Evolutionary conservation across 2,888 invertebrate species (phyloP).

Genomic region (Euplexia lucipara): DNA sequence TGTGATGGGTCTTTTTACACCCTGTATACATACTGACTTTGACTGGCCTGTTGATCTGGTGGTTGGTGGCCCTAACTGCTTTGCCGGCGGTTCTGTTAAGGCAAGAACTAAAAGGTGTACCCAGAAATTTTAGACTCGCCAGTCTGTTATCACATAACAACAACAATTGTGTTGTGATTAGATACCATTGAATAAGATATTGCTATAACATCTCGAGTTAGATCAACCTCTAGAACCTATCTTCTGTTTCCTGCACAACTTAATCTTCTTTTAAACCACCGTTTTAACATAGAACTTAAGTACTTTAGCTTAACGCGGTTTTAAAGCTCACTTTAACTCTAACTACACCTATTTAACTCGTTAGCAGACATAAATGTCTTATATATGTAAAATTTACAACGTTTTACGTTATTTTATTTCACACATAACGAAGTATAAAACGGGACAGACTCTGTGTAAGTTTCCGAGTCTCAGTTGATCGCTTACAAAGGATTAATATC

Average conservation of each 20-base stretch:
- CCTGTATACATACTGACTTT: too few relatives aligned
- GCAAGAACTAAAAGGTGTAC: too few relatives aligned
- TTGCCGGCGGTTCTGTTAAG: too few relatives aligned
- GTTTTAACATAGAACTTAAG: conserved; percentile 2
- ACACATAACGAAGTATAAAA: conserved; percentile 2
- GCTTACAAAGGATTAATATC: conserved; percentile 59
- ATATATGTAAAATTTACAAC: conserved; percentile 11
- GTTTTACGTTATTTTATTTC: conserved; percentile 24
- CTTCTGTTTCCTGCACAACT: not conserved
- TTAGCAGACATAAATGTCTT: conserved; percentile 22
- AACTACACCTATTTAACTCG: conserved; percentile 18
- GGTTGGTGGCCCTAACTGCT: too few relatives aligned
- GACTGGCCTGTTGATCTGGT: too few relatives aligned
- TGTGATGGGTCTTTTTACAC: too few relatives aligned
- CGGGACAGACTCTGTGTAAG: conserved; percentile 35
- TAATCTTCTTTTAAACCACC: not conserved
- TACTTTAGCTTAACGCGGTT: not conserved
- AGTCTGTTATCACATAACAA: too few relatives aligned
- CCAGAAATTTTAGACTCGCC: too few relatives aligned
- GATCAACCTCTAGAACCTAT: too few relatives aligned
- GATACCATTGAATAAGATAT: too few relatives aligned
- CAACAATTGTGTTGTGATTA: too few relatives aligned
- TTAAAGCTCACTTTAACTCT: conserved; percentile 20
- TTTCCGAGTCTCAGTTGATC: conserved; percentile 53
- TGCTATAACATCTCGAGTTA: too few relatives aligned